Evolutionary conservation across 2,888 invertebrate species (phyloP).

Genomic region (Pristionchus fissidentatus): DNA sequence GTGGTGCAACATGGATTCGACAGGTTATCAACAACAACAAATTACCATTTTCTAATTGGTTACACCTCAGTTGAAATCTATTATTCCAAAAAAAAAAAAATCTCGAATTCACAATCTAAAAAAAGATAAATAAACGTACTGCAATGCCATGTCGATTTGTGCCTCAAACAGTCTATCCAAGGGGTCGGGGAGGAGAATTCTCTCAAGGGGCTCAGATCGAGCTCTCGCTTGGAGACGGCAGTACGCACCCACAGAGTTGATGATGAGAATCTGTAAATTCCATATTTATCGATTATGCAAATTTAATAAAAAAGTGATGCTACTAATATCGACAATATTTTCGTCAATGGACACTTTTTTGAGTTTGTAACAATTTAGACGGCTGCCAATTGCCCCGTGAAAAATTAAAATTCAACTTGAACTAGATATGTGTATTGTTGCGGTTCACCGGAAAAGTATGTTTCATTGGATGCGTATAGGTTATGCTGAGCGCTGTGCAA

Average conservation of each 20-base stretch:
- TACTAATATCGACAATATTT: not conserved
- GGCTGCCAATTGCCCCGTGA: too few relatives aligned
- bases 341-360: not conserved
- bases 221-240: conserved; percentile 59
- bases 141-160: conserved; percentile 69
- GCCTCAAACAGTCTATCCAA: conserved; percentile 67
- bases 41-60: too few relatives aligned
- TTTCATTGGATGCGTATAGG: not conserved
- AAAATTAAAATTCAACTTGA: too few relatives aligned
- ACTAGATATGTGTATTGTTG: too few relatives aligned
- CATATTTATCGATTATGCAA: not conserved
- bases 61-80: too few relatives aligned
- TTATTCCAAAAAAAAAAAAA: too few relatives aligned
- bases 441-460: too few relatives aligned
- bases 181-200: conserved; percentile 55
- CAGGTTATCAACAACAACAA: too few relatives aligned
- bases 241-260: conserved; percentile 73
- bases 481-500: not conserved
- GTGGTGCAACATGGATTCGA: too few relatives aligned
- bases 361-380: too few relatives aligned
- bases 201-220: conserved; percentile 57
- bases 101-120: too few relatives aligned
- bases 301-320: not conserved
- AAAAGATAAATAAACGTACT: conserved; percentile 54
- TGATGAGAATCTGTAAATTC: conserved; percentile 61